These are phyloP conservation scores for Pseudolaguvia tuberculata DNA, from an alignment of 2,113 vertebrate species.

Conservation along the genomic window DNA sequence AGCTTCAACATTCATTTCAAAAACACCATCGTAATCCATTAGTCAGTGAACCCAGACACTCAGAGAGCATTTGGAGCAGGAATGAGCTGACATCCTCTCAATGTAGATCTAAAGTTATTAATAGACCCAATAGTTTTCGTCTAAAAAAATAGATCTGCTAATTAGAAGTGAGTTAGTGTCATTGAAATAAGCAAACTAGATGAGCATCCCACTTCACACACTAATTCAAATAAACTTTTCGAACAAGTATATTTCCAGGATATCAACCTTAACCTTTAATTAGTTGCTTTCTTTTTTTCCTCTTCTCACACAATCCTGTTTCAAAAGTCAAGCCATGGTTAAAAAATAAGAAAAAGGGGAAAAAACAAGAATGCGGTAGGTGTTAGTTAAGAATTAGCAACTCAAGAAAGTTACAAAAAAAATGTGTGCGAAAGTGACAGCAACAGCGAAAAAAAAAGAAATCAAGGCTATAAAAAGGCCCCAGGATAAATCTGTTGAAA, in stretches of 20 bases:
- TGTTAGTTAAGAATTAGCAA: not conserved
- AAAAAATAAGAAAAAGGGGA: not conserved
- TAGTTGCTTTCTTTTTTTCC: not conserved
- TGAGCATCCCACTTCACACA: not conserved
- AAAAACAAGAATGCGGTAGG: not conserved
- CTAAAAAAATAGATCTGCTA: slow-evolving; percentile 6
- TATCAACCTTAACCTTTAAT: slow-evolving; percentile 27
- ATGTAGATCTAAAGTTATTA: slow-evolving; percentile 33
- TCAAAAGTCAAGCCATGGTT: not conserved
- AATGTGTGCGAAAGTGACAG: too few relatives aligned
- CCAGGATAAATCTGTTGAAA: slow-evolving; percentile 27
- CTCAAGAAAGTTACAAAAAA: slow-evolving; percentile 25
- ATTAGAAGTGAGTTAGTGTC: slow-evolving; percentile 31
- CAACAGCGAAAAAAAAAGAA: slow-evolving; percentile 7
- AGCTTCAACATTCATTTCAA: slow-evolving; percentile 36
- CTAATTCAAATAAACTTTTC: not conserved
- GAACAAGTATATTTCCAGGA: slow-evolving; percentile 30
- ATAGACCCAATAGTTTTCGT: slow-evolving; percentile 5
- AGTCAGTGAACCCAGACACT: slow-evolving; percentile 34
- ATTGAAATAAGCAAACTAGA: slow-evolving; percentile 21
- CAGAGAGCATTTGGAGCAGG: slow-evolving; percentile 31
- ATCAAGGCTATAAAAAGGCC: slow-evolving; percentile 32
- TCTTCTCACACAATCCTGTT: not conserved
- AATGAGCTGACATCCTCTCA: slow-evolving; percentile 24
- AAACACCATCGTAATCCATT: slow-evolving; percentile 41